Percentiles rank a stretch among this genome's conserved stretches.
Conservation (phyloP, 2,113 vertebrate genomes). For the Galemys pyrenaicus region DNA sequence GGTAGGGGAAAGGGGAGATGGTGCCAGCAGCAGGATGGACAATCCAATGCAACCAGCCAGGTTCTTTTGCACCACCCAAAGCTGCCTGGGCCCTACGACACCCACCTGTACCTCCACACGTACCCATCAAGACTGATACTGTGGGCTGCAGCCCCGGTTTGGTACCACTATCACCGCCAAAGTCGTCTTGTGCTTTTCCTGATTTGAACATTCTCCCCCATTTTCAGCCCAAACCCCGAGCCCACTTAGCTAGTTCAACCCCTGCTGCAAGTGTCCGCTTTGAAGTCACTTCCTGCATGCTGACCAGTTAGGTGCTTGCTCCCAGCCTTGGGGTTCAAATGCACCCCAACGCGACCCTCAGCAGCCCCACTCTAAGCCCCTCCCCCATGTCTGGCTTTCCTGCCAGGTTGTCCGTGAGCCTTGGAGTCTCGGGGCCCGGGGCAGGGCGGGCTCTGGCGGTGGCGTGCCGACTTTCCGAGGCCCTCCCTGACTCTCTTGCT, state of each 20-base stretch:
- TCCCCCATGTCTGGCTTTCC: neutral
- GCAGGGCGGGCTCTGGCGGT: neutral
- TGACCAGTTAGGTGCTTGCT: neutral
- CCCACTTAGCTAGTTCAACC: neutral
- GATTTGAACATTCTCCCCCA: neutral
- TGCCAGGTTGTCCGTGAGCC: neutral
- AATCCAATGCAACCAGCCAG: neutral
- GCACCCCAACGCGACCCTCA: neutral
- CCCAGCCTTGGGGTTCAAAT: neutral
- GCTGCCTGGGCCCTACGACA: neutral
- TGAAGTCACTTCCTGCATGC: neutral
- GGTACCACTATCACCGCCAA: neutral
- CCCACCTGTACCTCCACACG: accelerated
- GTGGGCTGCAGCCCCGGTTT: neutral
- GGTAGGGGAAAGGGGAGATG: neutral
- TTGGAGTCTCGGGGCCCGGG: neutral
- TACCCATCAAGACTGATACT: neutral
- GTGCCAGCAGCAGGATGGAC: too few species aligned
- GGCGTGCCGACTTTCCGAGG: accelerated
- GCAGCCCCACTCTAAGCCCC: neutral
- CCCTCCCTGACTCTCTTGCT: neutral
- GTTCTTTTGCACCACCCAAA: conserved; percentile 17
- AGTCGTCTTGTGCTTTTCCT: neutral
- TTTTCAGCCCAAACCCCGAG: neutral
- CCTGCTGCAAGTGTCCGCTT: neutral